phyloP scores from a whole-genome alignment of 2,113 vertebrate genomes.

The Semnornis frantzii region DNA sequence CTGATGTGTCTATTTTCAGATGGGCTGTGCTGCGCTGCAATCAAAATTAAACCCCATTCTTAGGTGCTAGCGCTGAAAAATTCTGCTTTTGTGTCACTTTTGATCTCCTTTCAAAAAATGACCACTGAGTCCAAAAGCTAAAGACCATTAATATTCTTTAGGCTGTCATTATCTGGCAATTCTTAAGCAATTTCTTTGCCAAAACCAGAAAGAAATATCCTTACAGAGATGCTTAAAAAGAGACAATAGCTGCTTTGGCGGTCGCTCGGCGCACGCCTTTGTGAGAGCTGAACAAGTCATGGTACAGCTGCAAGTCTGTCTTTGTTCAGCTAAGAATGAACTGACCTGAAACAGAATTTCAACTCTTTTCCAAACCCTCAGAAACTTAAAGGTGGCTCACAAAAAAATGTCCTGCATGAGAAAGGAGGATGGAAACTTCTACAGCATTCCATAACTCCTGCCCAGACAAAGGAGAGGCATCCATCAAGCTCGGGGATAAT shows the following conservation, averaged over 20 bases:
- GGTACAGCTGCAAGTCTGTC: conserved; percentile 3
- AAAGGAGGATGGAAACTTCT: neutral
- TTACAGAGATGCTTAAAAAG: conserved; percentile 29
- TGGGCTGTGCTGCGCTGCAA: neutral
- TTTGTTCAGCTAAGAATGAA: conserved; percentile 46
- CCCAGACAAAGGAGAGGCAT: neutral
- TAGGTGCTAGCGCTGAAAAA: neutral
- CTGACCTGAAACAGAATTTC: conserved; percentile 35
- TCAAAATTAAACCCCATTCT: neutral
- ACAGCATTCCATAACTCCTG: neutral
- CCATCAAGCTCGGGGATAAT: neutral
- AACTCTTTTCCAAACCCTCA: neutral
- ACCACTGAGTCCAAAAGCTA: neutral
- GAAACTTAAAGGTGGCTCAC: neutral
- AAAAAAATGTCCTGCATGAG: neutral
- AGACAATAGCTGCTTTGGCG: conserved; percentile 48
- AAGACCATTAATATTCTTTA: neutral
- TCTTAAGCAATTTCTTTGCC: conserved; percentile 36
- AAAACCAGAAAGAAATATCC: conserved; percentile 24
- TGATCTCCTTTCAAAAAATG: neutral
- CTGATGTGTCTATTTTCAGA: neutral
- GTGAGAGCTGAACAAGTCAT: conserved; percentile 14
- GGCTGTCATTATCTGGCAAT: neutral
- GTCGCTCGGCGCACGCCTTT: conserved; percentile 20
- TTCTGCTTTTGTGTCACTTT: neutral